Conservation (phyloP, 2,113 vertebrate genomes). For the Nibea albiflora region DNA sequence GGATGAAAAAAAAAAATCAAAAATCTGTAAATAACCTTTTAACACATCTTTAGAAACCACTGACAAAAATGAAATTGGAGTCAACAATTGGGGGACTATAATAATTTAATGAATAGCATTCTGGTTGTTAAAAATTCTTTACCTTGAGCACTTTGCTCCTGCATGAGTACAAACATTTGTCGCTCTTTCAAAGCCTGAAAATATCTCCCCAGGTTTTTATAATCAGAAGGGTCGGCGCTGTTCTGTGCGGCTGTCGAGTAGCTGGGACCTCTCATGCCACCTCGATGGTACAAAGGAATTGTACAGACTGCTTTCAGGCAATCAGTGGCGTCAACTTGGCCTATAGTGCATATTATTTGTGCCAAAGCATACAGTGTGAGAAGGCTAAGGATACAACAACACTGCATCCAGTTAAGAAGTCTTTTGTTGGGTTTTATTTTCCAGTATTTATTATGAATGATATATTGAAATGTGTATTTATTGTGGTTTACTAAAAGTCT, state of each 20-base stretch:
- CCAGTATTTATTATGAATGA: conserved; percentile 96
- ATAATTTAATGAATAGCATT: conserved; percentile 24
- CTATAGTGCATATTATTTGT: conserved; percentile 74
- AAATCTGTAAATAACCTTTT: conserved; percentile 59
- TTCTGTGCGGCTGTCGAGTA: conserved; percentile 14
- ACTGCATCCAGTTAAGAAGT: conserved; percentile 84
- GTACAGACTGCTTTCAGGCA: conserved; percentile 66
- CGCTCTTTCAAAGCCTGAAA: conserved; percentile 49
- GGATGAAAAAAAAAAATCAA: background rate
- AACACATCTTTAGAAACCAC: conserved; percentile 24
- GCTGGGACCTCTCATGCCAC: conserved; percentile 23
- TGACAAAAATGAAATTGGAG: conserved; percentile 27
- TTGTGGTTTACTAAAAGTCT: conserved; percentile 97
- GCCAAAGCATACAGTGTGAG: conserved; percentile 86
- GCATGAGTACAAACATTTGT: conserved; percentile 59
- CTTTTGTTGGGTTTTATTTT: conserved; percentile 87
- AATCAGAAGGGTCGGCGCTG: conserved; percentile 34
- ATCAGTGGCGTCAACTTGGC: conserved; percentile 53
- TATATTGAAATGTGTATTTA: conserved; percentile 96
- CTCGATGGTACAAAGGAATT: conserved; percentile 21
- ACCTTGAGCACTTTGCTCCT: conserved; percentile 54
- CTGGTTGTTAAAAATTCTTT: conserved; percentile 31
- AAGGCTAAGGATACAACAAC: conserved; percentile 80
- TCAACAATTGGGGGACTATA: conserved; percentile 43
- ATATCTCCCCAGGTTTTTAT: conserved; percentile 41